Evolutionary conservation across 2,888 invertebrate genomes (phyloP), one percentile per base, ranked within the genome.

Genomic region (Pachycephus smyrnensis): DNA sequence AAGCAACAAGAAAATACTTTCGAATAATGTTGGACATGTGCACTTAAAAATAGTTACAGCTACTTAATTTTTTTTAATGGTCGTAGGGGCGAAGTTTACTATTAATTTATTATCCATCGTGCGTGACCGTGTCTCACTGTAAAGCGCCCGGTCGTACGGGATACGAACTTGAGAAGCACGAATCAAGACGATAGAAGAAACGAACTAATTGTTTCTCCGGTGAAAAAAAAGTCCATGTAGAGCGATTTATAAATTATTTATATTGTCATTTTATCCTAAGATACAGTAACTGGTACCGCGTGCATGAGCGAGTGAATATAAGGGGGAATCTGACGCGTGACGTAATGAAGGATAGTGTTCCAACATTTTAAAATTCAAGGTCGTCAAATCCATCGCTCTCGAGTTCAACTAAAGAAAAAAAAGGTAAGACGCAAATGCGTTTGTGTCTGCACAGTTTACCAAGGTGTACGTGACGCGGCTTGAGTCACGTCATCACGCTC

Each of bases 161-260:
- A 55, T 9, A 23, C 23, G 9, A 55, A 23, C 9, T 9, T 23
- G 79, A 79, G 75, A 75, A 77, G 36, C 23, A 78, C 75, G 79
- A 76, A 74, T 71, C n/a, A 79, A 75, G 73, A 71, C 71, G 71
- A 33, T 73, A 69, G 40, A 74, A 3, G 33, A 75, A 69, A 75
- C 33, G 9, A 55, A 23, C 9, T 9, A 75, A 76, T 35, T 74
- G 76, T 76, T 76, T 76, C 69, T 74, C 68, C 74, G 75, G 76
- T 33, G 77, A 37, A 76, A 40, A 23, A 76, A 74, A 40, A 30
- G 35, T 30, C n/a, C 55, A 73, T 40, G 33, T 73, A 77, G 12
- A 73, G 33, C 35, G 81, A 81, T 85, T 83, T 81, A 77, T 82
- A 83, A 83, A 80, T 83, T 77, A 83, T 83, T 84, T 83, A 75